Base-by-base conservation (phyloP, 2,113 vertebrate genomes). In the Menura novaehollandiae region DNA sequence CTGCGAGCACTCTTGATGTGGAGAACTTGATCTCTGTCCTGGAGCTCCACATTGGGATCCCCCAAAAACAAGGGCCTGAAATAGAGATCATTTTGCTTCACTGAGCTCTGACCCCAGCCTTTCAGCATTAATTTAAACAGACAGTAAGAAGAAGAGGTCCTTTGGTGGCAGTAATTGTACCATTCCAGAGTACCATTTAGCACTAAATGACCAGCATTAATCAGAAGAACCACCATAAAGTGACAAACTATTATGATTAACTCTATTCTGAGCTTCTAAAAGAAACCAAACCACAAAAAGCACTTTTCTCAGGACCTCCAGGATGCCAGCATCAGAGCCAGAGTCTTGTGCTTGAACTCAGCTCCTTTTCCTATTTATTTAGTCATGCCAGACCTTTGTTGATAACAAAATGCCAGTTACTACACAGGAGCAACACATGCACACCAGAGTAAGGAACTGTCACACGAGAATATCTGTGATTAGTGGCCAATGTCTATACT, bases 11-110 rank as follows among this genome's bases (percentile, higher is more conserved):
- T 98, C 96, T 98, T 99, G 89, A 99, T 98, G 93, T 90, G 98
- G 71, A 99, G 96, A 88, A 98, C 86, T 97, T 99, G 99, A 77
- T 98, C 98, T 90, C 87, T 97, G 87, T 99, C 97, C 74, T 95
- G 96, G 85, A 99, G 96, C 91, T 99, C 98, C 82, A 99, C 75
- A 66, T 98, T 99, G 51, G 98, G 98, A 92, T 99, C 99, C 20
- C 98, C 98, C 84, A 98, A 96, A 97, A 99, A 99, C 95, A 99
- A 96, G 55, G 97, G 98, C 94, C 99, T 99, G 88, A 33, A 91
- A 95, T 17, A 87, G 55, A 96, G 32, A 91, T 44, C 66, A 67
- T 81, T 73, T 94, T 30, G 77, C 74, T 80, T 73, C 44, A 55
- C 41, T 33, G 16, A 72, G 66, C 28, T 82, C 51, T 90, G 44